Conservation (phyloP, 1,140 invertebrate species). For the Bombus vancouverensis region DNA sequence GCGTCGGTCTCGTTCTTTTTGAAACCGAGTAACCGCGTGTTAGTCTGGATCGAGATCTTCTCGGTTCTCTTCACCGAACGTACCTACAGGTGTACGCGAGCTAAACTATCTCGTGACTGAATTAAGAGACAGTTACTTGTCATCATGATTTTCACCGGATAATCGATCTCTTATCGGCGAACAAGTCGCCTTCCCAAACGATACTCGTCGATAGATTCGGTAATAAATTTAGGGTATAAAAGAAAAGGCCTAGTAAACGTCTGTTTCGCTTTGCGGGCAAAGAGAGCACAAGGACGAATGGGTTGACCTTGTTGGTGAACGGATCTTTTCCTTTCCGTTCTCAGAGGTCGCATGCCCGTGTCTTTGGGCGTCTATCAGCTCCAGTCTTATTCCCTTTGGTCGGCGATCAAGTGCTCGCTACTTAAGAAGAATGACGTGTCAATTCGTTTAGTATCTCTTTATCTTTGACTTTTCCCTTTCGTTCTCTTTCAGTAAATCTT, state of each 20-base stretch:
- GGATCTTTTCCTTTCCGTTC: slow-evolving; percentile 20
- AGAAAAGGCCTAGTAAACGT: neutral
- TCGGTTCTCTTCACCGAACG: neutral
- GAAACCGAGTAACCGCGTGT: slow-evolving; percentile 31
- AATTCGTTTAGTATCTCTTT: slow-evolving; percentile 55
- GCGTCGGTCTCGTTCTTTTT: slow-evolving; percentile 9
- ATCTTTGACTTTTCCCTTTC: slow-evolving; percentile 42
- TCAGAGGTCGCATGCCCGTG: slow-evolving; percentile 47
- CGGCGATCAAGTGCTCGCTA: slow-evolving; percentile 60
- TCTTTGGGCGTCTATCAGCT: slow-evolving; percentile 39
- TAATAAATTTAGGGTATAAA: neutral
- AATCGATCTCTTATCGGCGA: slow-evolving; percentile 2
- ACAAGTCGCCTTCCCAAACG: too few species aligned
- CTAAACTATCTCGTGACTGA: neutral
- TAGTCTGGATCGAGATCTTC: slow-evolving; percentile 32
- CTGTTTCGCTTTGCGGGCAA: too few species aligned
- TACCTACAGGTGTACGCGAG: neutral
- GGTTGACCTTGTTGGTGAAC: slow-evolving; percentile 32
- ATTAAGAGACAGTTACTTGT: slow-evolving; percentile 21
- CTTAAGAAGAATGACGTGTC: slow-evolving; percentile 64
- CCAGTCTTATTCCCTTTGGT: slow-evolving; percentile 58
- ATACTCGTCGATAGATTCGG: too few species aligned
- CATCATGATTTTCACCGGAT: neutral
- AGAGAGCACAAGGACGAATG: neutral
- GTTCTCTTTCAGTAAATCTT: slow-evolving; percentile 36